phyloP scores from a whole-genome alignment of 2,113 vertebrate genomes.

The Eudyptes chrysolophus region DNA sequence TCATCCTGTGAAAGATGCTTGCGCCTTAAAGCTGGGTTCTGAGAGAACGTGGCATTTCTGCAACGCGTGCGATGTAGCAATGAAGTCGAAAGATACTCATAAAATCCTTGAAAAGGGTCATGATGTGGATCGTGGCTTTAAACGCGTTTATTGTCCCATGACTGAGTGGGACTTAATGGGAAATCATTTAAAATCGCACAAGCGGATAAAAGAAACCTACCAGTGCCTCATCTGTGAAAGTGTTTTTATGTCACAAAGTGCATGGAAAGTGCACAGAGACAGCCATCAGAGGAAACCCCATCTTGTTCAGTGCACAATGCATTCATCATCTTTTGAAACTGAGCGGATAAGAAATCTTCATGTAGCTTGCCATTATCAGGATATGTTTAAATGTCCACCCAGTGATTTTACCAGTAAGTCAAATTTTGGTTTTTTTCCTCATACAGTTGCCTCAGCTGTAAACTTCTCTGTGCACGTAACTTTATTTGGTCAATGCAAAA shows the following conservation, averaged over 20 bases:
- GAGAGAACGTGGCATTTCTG: neutral
- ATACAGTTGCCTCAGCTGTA: neutral
- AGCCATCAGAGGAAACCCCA: neutral
- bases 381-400: neutral
- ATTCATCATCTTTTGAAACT: conserved; percentile 13
- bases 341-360: conserved; percentile 15
- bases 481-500: neutral
- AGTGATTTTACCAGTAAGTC: conserved; percentile 57
- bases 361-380: neutral
- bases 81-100: neutral
- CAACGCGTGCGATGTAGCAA: neutral
- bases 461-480: rapidly evolving
- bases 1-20: neutral
- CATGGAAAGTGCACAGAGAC: neutral
- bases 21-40: neutral
- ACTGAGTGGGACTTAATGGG: conserved; percentile 62
- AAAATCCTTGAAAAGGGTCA: conserved; percentile 27
- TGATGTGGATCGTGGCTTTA: conserved; percentile 2
- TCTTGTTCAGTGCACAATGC: neutral
- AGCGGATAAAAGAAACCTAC: neutral
- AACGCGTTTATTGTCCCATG: conserved; percentile 23
- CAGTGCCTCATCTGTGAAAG: conserved; percentile 6
- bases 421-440: neutral
- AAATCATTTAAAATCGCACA: conserved; percentile 47
- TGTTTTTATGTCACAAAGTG: conserved; percentile 6